Conservation (phyloP, 1,140 invertebrate genomes). For the Pogonognathellus flavescens region DNA sequence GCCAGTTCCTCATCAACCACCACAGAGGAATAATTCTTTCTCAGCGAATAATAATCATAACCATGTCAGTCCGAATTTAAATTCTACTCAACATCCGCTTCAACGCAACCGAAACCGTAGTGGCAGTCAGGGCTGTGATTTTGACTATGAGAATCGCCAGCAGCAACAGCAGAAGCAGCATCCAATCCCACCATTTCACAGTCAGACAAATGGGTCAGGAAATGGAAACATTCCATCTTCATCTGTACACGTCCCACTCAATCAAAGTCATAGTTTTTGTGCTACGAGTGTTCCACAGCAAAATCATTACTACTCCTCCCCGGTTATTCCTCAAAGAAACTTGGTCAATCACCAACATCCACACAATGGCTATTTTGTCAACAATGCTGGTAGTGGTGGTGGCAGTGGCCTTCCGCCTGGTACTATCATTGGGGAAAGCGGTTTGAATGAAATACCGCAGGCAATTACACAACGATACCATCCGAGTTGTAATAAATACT, state of each 20-base stretch:
- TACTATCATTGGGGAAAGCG: neutral
- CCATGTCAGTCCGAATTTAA: slow-evolving; percentile 19
- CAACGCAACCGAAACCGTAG: neutral
- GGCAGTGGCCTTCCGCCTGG: neutral
- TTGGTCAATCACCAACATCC: slow-evolving; percentile 3
- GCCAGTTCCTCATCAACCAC: slow-evolving; percentile 15
- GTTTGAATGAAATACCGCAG: neutral
- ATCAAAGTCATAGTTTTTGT: slow-evolving; percentile 53
- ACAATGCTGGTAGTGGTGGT: neutral
- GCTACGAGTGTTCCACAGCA: neutral
- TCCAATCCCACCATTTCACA: neutral
- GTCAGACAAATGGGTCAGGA: slow-evolving; percentile 3
- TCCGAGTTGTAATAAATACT: slow-evolving; percentile 1
- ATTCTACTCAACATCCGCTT: slow-evolving; percentile 22
- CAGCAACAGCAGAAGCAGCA: slow-evolving; percentile 37
- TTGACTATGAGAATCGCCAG: neutral
- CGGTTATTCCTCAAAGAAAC: slow-evolving; percentile 39
- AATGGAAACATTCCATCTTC: slow-evolving; percentile 48
- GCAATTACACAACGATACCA: slow-evolving; percentile 5
- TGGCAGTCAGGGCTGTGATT: neutral
- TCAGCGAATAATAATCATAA: neutral
- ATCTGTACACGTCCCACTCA: slow-evolving; percentile 15
- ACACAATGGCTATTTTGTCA: slow-evolving; percentile 30
- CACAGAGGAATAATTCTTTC: slow-evolving; percentile 17
- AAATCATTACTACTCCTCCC: slow-evolving; percentile 62